Evolutionary conservation across 2,797 vertebrate genomes (phyloP).

Genomic region (Tapera naevia): DNA sequence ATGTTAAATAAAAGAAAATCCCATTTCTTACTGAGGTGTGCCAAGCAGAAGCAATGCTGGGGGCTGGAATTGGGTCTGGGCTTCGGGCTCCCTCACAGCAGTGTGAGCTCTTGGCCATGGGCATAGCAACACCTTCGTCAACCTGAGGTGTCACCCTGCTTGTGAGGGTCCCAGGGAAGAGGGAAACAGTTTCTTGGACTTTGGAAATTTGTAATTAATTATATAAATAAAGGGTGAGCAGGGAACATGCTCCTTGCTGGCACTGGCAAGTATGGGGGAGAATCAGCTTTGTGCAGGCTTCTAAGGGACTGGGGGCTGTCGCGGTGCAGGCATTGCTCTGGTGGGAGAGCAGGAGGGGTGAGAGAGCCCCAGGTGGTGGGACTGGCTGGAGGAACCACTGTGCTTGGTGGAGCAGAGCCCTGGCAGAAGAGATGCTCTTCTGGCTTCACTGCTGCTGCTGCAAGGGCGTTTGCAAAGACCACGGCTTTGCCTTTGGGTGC

Average conservation of each 20-base stretch:
- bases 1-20: neutral
- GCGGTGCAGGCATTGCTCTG: neutral
- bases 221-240: neutral
- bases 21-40: rapidly evolving
- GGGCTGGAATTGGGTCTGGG: neutral
- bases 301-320: rapidly evolving
- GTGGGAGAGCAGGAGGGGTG: neutral
- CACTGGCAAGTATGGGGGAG: rapidly evolving
- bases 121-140: neutral
- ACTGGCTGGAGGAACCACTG: neutral
- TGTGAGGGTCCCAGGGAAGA: neutral
- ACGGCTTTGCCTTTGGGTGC: too few relatives aligned
- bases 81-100: rapidly evolving
- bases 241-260: neutral
- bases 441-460: too few relatives aligned
- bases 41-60: rapidly evolving
- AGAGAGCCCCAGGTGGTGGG: neutral
- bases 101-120: rapidly evolving
- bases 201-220: neutral
- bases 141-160: neutral
- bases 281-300: neutral
- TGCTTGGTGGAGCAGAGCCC: rapidly evolving
- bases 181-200: neutral
- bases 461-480: too few relatives aligned
- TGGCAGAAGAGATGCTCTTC: too few relatives aligned